Evolutionary conservation across 2,113 vertebrate genomes (phyloP).

Genomic region (Chlamydotis undulata): DNA sequence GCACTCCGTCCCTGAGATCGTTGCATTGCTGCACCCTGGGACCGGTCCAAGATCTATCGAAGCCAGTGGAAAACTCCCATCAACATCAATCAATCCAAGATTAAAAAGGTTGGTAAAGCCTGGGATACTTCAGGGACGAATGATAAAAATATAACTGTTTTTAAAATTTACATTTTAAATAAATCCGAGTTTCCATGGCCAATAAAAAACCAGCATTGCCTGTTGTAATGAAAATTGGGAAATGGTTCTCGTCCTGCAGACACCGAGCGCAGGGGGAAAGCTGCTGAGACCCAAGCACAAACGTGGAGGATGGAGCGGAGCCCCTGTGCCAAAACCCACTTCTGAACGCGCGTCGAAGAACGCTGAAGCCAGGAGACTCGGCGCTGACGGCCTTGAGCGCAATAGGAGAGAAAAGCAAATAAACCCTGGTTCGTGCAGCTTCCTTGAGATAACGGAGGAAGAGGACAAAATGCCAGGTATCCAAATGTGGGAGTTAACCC

Average conservation of each 20-base stretch:
- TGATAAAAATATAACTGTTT: background rate
- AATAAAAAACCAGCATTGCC: background rate
- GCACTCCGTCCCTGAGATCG: background rate
- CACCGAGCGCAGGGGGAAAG: background rate
- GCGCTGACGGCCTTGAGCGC: fast-evolving
- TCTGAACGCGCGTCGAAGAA: background rate
- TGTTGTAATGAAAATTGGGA: background rate
- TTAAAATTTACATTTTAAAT: background rate
- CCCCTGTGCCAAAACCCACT: background rate
- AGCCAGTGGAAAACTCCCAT: background rate
- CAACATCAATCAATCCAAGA: background rate
- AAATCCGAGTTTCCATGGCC: background rate
- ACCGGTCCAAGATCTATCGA: background rate
- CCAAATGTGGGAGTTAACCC: background rate
- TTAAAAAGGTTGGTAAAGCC: background rate
- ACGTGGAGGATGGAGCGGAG: background rate
- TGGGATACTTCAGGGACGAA: background rate
- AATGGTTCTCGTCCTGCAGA: background rate
- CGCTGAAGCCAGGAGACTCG: background rate
- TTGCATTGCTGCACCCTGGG: constrained; percentile 30
- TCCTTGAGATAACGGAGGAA: background rate
- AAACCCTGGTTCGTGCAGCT: background rate
- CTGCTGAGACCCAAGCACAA: background rate
- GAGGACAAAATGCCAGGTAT: background rate
- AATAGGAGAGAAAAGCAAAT: background rate